phyloP scores from a whole-genome alignment of 2,797 vertebrate genomes.

The Chiroxiphia lanceolata region DNA sequence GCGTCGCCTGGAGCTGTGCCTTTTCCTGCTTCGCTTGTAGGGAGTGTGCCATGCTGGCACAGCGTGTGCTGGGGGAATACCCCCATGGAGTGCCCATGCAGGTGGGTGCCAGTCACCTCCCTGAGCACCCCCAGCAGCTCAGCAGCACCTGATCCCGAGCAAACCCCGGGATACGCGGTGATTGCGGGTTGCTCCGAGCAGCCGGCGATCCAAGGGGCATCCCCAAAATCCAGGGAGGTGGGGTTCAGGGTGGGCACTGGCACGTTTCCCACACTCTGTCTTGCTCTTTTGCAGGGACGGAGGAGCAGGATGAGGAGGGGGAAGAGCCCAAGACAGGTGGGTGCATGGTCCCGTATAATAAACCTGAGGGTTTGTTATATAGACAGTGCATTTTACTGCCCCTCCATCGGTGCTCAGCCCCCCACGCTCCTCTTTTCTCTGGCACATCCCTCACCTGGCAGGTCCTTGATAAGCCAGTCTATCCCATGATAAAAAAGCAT shows the following conservation, averaged over 20 bases:
- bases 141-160: fast-evolving
- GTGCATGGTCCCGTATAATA: not conserved
- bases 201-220: fast-evolving
- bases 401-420: fast-evolving
- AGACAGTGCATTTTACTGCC: fast-evolving
- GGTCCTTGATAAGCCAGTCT: not conserved
- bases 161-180: fast-evolving
- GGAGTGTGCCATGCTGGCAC: not conserved
- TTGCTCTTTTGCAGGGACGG: conserved; percentile 77
- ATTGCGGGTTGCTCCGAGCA: not conserved
- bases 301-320: conserved; percentile 87
- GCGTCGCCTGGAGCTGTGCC: fast-evolving
- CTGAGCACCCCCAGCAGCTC: fast-evolving
- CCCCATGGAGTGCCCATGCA: not conserved
- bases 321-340: conserved; percentile 89
- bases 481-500: not conserved
- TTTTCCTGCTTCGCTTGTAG: not conserved
- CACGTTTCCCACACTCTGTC: not conserved
- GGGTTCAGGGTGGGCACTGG: not conserved
- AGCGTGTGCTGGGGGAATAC: not conserved
- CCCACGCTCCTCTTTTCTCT: fast-evolving
- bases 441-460: not conserved
- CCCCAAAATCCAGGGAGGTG: fast-evolving
- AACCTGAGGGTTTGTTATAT: not conserved
- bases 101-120: not conserved